These are phyloP conservation scores for Danaus melanippus DNA, from an alignment of 1,140 invertebrate species.

Conservation along the genomic window DNA sequence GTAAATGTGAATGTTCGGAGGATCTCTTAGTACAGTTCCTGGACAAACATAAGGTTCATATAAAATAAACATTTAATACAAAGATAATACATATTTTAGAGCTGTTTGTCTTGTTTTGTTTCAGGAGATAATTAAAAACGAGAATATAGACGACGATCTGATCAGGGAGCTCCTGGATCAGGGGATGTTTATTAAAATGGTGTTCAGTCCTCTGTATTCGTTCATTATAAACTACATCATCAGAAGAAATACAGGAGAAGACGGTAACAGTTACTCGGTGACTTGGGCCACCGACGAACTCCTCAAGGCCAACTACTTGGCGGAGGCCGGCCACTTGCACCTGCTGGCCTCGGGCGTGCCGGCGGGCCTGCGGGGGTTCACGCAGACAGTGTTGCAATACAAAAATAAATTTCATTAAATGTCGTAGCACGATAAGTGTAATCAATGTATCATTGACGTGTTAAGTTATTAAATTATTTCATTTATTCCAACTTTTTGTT, in stretches of 20 bases:
- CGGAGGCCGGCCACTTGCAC: conserved; percentile 50
- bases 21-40: conserved; percentile 28
- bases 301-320: conserved; percentile 36
- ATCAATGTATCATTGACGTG: background rate
- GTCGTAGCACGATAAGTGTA: conserved; percentile 5
- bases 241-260: conserved; percentile 15
- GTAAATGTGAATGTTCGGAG: conserved; percentile 29
- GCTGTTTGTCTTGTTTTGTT: conserved; percentile 18
- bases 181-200: conserved; percentile 44
- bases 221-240: conserved; percentile 43
- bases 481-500: conserved; percentile 1
- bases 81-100: conserved; percentile 7
- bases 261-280: conserved; percentile 25
- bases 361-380: conserved; percentile 39
- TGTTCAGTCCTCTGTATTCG: conserved; percentile 40
- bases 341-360: conserved; percentile 37
- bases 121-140: conserved; percentile 34
- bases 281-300: conserved; percentile 40
- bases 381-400: conserved; percentile 41
- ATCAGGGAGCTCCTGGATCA: conserved; percentile 49
- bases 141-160: conserved; percentile 44
- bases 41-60: conserved; percentile 34
- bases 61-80: background rate
- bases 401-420: conserved; percentile 37
- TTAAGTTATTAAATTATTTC: conserved; percentile 5